Conservation (phyloP, 2,888 invertebrate species). For the Colostygia pectinataria region DNA sequence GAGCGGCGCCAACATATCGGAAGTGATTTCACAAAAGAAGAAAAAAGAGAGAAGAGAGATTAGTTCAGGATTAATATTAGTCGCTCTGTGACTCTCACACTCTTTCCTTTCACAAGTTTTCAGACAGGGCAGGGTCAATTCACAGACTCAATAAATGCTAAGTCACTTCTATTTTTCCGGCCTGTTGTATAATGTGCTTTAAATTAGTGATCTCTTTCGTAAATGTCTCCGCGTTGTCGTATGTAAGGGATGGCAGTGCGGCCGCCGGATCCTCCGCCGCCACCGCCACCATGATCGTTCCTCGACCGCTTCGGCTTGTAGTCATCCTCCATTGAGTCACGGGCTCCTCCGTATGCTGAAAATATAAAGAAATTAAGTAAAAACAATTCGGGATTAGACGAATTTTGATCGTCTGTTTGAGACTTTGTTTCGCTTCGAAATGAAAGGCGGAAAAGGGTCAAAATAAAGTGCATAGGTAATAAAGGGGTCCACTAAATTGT, state of each 20-base stretch:
- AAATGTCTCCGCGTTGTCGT: slow-evolving; percentile 57
- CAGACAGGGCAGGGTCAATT: too few species aligned
- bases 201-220: slow-evolving; percentile 45
- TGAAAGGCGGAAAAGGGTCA: slow-evolving; percentile 13
- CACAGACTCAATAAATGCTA: too few species aligned
- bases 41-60: too few species aligned
- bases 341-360: slow-evolving; percentile 10
- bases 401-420: slow-evolving; percentile 25
- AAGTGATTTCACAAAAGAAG: too few species aligned
- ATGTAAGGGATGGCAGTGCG: slow-evolving; percentile 65
- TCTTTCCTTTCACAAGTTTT: too few species aligned
- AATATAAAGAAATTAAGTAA: too few species aligned
- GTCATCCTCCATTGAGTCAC: slow-evolving; percentile 41
- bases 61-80: too few species aligned
- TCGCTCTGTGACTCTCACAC: too few species aligned
- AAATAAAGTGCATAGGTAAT: slow-evolving; percentile 50
- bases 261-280: slow-evolving; percentile 39
- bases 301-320: slow-evolving; percentile 48
- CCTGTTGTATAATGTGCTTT: not conserved
- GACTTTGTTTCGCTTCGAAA: slow-evolving; percentile 28
- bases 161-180: too few species aligned
- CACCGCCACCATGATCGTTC: slow-evolving; percentile 36
- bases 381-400: slow-evolving; percentile 3
- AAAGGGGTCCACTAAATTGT: slow-evolving; percentile 78
- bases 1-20: too few species aligned